Conservation (phyloP, 2,888 invertebrate species). For the Drosophila parthenogenetica region DNA sequence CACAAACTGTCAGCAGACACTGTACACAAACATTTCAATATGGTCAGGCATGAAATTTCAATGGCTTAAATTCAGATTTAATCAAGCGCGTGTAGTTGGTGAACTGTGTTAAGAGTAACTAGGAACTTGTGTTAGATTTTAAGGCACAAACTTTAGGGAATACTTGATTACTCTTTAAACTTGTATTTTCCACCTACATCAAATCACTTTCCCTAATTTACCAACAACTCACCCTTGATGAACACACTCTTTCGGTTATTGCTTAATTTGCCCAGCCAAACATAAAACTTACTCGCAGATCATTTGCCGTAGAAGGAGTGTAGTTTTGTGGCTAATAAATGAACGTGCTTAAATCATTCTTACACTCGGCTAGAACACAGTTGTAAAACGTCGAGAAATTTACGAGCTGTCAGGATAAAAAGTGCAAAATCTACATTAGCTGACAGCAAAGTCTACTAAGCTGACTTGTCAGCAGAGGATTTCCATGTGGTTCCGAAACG, state of each 20-base stretch:
- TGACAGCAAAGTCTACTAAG: slow-evolving; percentile 43
- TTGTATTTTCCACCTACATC: too few relatives aligned
- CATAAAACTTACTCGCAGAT: too few relatives aligned
- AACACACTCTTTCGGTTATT: too few relatives aligned
- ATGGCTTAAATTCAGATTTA: background rate
- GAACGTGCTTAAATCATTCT: slow-evolving; percentile 3
- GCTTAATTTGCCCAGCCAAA: too few relatives aligned
- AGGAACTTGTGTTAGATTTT: too few relatives aligned
- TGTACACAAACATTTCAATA: slow-evolving; percentile 33
- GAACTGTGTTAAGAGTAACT: background rate
- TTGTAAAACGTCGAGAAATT: slow-evolving; percentile 14
- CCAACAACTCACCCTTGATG: too few relatives aligned
- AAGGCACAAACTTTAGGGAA: too few relatives aligned
- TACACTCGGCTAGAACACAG: slow-evolving; percentile 7
- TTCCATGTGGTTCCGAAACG: slow-evolving; percentile 23
- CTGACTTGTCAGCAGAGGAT: slow-evolving; percentile 46
- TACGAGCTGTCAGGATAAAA: slow-evolving; percentile 20
- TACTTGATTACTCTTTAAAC: too few relatives aligned
- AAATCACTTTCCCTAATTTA: too few relatives aligned
- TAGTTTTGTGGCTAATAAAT: background rate
- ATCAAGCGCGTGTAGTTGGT: background rate
- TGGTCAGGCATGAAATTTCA: background rate
- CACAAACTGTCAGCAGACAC: slow-evolving; percentile 29
- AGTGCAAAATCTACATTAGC: slow-evolving; percentile 19
- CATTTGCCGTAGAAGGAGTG: background rate